phyloP scores from a whole-genome alignment of 2,113 vertebrate genomes.

The Hypanus sabinus region DNA sequence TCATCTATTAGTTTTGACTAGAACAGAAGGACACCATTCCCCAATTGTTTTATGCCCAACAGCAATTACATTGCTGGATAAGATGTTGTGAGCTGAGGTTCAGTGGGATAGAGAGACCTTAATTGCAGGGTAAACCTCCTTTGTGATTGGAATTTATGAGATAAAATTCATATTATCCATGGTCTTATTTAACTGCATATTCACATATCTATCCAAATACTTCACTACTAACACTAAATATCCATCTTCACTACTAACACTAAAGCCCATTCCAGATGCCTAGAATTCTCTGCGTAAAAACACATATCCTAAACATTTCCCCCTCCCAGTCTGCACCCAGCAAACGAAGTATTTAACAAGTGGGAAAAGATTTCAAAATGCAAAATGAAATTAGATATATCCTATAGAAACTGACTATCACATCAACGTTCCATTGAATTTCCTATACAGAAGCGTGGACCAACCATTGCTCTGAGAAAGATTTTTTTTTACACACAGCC shows the following conservation, averaged over 20 bases:
- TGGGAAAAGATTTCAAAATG: background rate
- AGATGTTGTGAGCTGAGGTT: background rate
- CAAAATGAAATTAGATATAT: background rate
- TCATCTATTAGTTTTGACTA: background rate
- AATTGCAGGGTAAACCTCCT: background rate
- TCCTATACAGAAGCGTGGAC: too few relatives aligned
- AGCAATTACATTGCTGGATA: background rate
- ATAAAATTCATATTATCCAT: too few relatives aligned
- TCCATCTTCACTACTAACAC: too few relatives aligned
- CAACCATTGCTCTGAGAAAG: too few relatives aligned
- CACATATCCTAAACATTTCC: too few relatives aligned
- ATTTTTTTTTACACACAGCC: too few relatives aligned
- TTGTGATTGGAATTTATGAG: background rate
- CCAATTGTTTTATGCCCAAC: background rate
- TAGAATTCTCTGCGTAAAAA: too few relatives aligned
- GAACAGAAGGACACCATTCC: background rate
- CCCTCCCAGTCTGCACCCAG: background rate
- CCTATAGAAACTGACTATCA: background rate
- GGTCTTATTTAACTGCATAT: too few relatives aligned
- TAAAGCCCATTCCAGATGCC: too few relatives aligned
- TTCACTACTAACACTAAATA: too few relatives aligned
- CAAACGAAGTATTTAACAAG: background rate
- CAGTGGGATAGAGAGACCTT: background rate
- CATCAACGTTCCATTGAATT: too few relatives aligned
- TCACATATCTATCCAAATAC: too few relatives aligned